These are phyloP conservation scores for Rhagonycha fulva DNA, from an alignment of 2,888 invertebrate genomes.

Conservation along the genomic window DNA sequence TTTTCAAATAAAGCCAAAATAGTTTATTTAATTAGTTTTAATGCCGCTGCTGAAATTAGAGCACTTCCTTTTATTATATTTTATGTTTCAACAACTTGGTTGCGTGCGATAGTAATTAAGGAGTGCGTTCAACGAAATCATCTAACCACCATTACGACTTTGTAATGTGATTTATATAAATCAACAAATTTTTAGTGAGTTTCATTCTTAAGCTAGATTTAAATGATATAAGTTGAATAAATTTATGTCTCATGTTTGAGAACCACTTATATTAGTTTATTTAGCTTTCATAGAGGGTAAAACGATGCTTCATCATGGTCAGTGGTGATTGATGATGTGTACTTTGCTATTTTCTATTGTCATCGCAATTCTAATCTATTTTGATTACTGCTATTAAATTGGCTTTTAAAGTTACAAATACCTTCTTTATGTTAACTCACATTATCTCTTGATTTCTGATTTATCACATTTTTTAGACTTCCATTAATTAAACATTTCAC, in stretches of 20 bases:
- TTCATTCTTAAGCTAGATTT: background rate
- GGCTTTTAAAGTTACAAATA: background rate
- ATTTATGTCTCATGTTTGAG: constrained; percentile 1
- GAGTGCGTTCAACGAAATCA: background rate
- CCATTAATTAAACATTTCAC: background rate
- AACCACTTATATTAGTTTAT: constrained; percentile 34
- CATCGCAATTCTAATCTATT: constrained; percentile 24
- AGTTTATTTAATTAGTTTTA: background rate
- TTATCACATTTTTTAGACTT: background rate
- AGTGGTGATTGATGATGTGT: constrained; percentile 38
- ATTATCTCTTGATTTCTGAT: background rate
- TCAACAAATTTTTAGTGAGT: background rate
- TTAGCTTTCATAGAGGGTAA: constrained; percentile 37
- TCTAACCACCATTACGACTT: background rate
- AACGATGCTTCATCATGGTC: constrained; percentile 40
- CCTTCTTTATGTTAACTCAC: background rate
- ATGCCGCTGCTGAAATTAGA: background rate
- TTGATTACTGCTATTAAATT: constrained; percentile 9
- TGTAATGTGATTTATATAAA: background rate
- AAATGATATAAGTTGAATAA: background rate
- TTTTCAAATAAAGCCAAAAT: background rate
- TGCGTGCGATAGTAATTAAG: background rate
- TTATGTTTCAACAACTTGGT: background rate
- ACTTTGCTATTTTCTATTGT: constrained; percentile 27
- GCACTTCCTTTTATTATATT: background rate